A percentile compares a stretch with the other conserved stretches of the same genome.
These are phyloP conservation scores for Lordiphosa mommai DNA, from an alignment of 1,140 invertebrate species.

Conservation along the genomic window DNA sequence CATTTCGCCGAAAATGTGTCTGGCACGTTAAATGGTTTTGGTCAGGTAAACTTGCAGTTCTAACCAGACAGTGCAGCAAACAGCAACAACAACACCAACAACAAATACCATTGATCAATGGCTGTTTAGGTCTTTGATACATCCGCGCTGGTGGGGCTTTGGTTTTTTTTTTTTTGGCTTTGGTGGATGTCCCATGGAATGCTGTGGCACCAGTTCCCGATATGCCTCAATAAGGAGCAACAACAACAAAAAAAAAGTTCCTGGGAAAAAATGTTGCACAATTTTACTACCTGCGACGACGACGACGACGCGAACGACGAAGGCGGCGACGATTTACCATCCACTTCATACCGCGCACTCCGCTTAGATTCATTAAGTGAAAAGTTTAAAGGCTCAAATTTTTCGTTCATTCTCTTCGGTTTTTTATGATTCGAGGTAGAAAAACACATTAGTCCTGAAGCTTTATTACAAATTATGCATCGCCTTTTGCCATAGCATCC, in stretches of 20 bases:
- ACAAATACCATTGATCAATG: constrained; percentile 72
- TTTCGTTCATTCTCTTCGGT: constrained; percentile 60
- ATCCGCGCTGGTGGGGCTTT: constrained; percentile 49
- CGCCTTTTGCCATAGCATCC: constrained; percentile 32
- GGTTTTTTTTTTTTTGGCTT: constrained; percentile 20
- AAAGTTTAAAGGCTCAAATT: constrained; percentile 74
- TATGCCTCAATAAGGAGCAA: constrained; percentile 67
- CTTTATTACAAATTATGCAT: constrained; percentile 77
- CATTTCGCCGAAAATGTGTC: constrained; percentile 76
- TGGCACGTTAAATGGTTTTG: constrained; percentile 72
- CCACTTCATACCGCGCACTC: constrained; percentile 23
- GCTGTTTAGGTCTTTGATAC: constrained; percentile 72
- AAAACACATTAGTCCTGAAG: constrained; percentile 69
- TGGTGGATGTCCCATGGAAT: constrained; percentile 76
- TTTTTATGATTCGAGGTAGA: constrained; percentile 22
- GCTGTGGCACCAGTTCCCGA: constrained; percentile 70
- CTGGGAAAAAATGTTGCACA: constrained; percentile 78
- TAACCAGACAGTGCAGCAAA: constrained; percentile 67
- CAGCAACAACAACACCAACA: constrained; percentile 34
- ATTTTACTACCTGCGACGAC: constrained; percentile 62
- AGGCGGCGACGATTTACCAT: constrained; percentile 34
- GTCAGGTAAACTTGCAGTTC: constrained; percentile 70
- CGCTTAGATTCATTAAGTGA: constrained; percentile 77
- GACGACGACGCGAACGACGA: constrained; percentile 36
- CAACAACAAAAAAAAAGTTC: constrained; percentile 47